Percentiles rank a stretch among this genome's conserved stretches.
phyloP scores from a whole-genome alignment of 2,113 vertebrate species.

The Lagenorhynchus albirostris region DNA sequence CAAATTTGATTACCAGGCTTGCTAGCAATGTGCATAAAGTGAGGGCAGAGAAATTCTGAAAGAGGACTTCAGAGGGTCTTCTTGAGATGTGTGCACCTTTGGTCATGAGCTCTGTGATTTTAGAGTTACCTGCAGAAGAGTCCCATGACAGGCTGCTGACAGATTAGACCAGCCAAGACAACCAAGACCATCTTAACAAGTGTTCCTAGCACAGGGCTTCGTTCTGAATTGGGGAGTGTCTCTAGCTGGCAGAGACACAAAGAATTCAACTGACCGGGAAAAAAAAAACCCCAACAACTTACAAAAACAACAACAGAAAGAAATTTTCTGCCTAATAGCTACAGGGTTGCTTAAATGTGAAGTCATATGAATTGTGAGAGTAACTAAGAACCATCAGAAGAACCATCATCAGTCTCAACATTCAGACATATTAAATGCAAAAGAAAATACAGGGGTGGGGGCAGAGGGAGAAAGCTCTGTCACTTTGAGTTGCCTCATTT shows the following conservation, averaged over 20 bases:
- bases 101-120: neutral
- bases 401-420: constrained; percentile 54
- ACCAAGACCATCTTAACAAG: neutral
- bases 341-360: constrained; percentile 65
- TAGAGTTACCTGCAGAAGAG: neutral
- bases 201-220: neutral
- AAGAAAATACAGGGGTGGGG: constrained; percentile 41
- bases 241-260: neutral
- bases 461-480: constrained; percentile 78
- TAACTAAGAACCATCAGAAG: constrained; percentile 67
- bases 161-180: neutral
- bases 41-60: neutral
- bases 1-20: neutral
- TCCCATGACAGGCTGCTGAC: neutral
- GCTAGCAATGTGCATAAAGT: neutral
- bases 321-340: constrained; percentile 64
- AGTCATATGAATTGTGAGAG: constrained; percentile 76
- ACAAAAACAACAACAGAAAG: constrained; percentile 4
- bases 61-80: neutral
- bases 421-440: constrained; percentile 51
- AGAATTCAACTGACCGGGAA: neutral
- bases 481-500: constrained; percentile 83
- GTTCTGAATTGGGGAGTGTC: neutral
- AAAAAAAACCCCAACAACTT: neutral
- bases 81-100: neutral